phyloP scores from a whole-genome alignment of 2,113 vertebrate genomes.

The Trematomus loennbergii region DNA sequence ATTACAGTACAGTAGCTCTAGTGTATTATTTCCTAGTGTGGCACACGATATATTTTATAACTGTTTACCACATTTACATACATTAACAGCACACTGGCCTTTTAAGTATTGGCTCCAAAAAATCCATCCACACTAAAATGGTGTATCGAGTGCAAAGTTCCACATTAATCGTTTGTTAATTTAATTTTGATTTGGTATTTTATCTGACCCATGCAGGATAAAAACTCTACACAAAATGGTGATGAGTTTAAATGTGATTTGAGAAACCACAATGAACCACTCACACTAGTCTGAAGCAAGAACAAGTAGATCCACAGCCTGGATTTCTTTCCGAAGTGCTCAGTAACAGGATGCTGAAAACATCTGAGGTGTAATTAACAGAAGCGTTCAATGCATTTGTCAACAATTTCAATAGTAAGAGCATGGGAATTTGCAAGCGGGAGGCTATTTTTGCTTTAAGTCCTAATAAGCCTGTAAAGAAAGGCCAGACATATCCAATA shows the following conservation, averaged over 20 bases:
- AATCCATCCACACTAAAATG: background rate
- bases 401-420: slow-evolving; percentile 61
- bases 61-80: background rate
- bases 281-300: background rate
- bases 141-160: background rate
- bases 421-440: slow-evolving; percentile 41
- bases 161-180: background rate
- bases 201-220: background rate
- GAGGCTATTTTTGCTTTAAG: slow-evolving; percentile 80
- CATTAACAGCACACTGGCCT: background rate
- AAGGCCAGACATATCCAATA: slow-evolving; percentile 74
- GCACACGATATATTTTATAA: background rate
- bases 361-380: slow-evolving; percentile 59
- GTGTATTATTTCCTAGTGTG: background rate
- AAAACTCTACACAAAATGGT: background rate
- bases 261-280: background rate
- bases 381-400: slow-evolving; percentile 61
- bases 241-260: background rate
- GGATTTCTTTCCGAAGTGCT: slow-evolving; percentile 32
- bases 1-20: background rate
- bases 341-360: slow-evolving; percentile 55
- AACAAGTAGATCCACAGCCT: slow-evolving; percentile 24
- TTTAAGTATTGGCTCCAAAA: background rate
- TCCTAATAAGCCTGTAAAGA: slow-evolving; percentile 77
- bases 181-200: background rate